phyloP scores from a whole-genome alignment of 2,888 invertebrate species.

The Elegia similella region DNA sequence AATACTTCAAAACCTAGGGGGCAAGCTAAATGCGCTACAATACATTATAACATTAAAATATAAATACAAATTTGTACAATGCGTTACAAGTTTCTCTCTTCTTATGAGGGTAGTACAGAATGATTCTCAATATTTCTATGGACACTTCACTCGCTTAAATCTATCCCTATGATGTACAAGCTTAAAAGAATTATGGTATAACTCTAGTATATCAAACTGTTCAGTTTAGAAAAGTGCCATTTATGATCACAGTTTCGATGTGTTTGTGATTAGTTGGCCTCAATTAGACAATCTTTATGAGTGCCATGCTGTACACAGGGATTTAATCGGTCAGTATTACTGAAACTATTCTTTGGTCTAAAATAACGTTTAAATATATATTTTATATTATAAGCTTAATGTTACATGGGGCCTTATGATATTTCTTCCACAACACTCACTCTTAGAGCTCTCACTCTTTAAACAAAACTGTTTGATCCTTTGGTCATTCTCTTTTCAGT shows the following conservation, averaged over 20 bases:
- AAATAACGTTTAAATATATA: background rate
- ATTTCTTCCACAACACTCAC: no score
- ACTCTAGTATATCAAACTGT: no score
- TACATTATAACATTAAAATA: constrained; percentile 20
- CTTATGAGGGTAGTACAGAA: background rate
- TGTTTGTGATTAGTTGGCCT: background rate
- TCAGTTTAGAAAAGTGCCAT: no score
- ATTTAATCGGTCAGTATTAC: no score
- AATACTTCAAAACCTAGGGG: background rate
- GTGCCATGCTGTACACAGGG: no score
- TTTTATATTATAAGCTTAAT: background rate
- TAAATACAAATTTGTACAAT: constrained; percentile 27
- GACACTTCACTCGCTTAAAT: background rate
- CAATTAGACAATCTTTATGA: background rate
- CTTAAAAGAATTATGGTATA: background rate
- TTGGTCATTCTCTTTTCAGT: constrained; percentile 15
- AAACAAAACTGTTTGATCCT: background rate
- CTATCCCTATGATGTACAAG: background rate
- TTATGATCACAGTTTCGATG: no score
- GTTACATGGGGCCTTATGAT: background rate
- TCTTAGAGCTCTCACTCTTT: background rate
- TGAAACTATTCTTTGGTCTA: background rate
- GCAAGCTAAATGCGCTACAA: constrained; percentile 11
- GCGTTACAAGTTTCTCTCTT: constrained; percentile 17
- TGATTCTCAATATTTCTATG: background rate